Conservation (phyloP, 2,113 vertebrate species). For the Motacilla tschutschensis region DNA sequence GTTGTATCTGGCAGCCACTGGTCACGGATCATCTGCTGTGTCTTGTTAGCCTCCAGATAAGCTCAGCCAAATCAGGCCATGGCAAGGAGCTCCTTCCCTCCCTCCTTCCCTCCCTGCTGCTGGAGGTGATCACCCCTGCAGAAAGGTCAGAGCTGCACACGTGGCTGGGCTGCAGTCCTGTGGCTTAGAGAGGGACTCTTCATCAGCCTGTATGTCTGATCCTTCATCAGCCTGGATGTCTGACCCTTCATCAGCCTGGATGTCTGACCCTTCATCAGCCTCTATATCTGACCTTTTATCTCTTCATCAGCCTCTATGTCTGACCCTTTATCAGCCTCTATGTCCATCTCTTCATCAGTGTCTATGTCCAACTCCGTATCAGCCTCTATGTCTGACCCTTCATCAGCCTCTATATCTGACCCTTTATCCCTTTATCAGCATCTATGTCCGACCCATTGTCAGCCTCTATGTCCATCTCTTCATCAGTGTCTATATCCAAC, state of each 20-base stretch:
- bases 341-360: neutral
- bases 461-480: rapidly evolving
- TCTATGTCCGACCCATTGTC: rapidly evolving
- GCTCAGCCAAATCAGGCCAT: neutral
- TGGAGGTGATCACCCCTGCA: neutral
- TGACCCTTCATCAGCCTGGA: rapidly evolving
- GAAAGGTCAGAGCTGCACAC: neutral
- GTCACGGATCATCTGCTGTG: neutral
- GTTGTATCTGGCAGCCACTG: rapidly evolving
- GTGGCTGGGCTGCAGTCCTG: neutral
- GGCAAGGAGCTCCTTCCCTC: neutral
- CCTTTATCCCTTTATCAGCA: neutral
- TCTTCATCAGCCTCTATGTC: rapidly evolving
- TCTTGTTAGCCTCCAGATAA: neutral
- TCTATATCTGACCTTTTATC: neutral
- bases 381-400: neutral
- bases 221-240: rapidly evolving
- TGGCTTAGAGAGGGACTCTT: rapidly evolving
- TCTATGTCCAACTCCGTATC: neutral
- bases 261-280: neutral
- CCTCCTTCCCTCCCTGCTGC: neutral
- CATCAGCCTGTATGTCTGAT: neutral
- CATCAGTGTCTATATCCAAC: neutral
- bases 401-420: too few relatives aligned
- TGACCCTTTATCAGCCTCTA: neutral